Base-by-base conservation (phyloP, 1,140 invertebrate genomes). In the Nephila pilipes region DNA sequence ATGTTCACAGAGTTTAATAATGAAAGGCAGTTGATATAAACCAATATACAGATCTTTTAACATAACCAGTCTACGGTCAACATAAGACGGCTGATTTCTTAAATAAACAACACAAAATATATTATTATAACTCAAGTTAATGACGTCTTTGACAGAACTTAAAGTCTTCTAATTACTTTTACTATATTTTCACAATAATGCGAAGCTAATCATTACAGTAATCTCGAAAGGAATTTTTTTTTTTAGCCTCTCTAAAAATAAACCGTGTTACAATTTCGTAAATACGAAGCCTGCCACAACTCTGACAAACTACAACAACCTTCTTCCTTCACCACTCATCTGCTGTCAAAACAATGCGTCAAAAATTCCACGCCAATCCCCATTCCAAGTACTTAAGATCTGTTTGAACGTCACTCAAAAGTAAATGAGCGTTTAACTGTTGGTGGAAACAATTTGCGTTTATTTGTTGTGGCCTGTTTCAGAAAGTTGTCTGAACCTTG, bases 381-480 rank as follows among this genome's bases (percentile, higher is more conserved):
- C 81, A 83, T 83, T 83, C 29, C n/a, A n/a, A 83, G 81, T 83
- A 55, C 46, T 57, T 83, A 54, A 16, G 54, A 55, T 83, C 22
- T 83, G 22, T 83, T 54, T 60, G 85, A 60, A 87, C 57, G 85
- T 60, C 85, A 87, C 85, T 87, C 46, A 87, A 36, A 46, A 58
- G 55, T 60, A 87, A 83, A 57, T 57, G 81, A 83, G 46, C 81
- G 81, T 83, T 54, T 83, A 83, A 18, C 81, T 83, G 46, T 55
- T 55, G 46, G 81, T 83, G 10, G 81, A 83, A 83, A 87, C 57
- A 87, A 63, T 87, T 60, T 63, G 58, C 57, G 85, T 87, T 63
- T 87, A 63, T 87, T 87, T 87, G 25, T 57, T 60, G 36, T 60
- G 57, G 58, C 85, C 32, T 36, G 25, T 22, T 58, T 63, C 58